Conservation (phyloP, 2,888 invertebrate genomes). For the Phytoseiulus persimilis region DNA sequence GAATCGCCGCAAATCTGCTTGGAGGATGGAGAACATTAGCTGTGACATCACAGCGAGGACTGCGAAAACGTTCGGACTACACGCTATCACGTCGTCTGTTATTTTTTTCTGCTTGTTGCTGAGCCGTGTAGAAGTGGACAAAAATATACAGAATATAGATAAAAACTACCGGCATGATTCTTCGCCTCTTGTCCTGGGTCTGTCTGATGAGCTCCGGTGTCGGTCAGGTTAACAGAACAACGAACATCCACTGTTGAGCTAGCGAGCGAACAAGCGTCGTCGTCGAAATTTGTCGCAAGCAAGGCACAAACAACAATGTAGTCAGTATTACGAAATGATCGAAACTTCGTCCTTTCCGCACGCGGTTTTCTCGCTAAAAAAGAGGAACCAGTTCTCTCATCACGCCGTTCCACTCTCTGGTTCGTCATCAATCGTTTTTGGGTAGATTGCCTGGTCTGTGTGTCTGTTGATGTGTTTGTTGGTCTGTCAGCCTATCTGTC, state of each 20-base stretch:
- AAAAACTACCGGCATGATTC: background rate
- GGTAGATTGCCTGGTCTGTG: background rate
- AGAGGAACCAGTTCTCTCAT: background rate
- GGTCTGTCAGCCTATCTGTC: background rate
- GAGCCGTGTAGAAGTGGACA: background rate
- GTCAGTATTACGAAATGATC: background rate
- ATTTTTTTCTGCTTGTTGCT: background rate
- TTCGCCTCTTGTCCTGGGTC: background rate
- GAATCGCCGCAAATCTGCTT: background rate
- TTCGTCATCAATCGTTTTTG: background rate
- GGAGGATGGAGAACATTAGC: background rate
- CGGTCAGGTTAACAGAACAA: background rate
- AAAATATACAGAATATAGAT: constrained; percentile 1
- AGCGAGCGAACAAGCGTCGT: background rate
- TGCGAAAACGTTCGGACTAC: background rate
- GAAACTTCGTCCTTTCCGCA: background rate
- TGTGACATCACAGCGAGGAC: background rate
- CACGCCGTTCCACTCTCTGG: background rate
- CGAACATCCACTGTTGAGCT: background rate
- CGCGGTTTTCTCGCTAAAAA: background rate
- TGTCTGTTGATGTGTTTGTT: background rate
- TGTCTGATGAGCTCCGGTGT: background rate
- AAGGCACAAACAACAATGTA: background rate
- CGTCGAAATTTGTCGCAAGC: constrained; percentile 5
- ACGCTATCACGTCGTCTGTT: background rate